phyloP scores from a whole-genome alignment of 2,113 vertebrate genomes.

The Nannobrachium achirus region DNA sequence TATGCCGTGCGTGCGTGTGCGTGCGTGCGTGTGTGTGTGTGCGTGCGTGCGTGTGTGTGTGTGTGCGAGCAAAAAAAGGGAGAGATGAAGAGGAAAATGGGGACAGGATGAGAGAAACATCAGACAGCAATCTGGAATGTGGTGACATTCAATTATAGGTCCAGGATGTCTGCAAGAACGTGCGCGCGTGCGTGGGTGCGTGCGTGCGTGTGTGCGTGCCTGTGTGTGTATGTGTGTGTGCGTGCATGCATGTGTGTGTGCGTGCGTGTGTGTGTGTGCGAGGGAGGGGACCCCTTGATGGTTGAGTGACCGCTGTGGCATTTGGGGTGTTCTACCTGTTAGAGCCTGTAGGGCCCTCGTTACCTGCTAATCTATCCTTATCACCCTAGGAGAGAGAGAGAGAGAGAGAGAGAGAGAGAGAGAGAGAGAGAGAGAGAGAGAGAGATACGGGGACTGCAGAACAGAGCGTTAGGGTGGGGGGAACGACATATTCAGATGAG shows the following conservation, averaged over 20 bases:
- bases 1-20: not conserved
- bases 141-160: not conserved
- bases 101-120: too few relatives aligned
- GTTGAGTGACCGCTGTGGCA: slow-evolving; percentile 67
- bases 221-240: not conserved
- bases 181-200: not conserved
- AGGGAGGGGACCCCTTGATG: slow-evolving; percentile 47
- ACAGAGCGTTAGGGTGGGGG: slow-evolving; percentile 60
- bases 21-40: not conserved
- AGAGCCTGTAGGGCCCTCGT: slow-evolving; percentile 50
- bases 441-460: too few relatives aligned
- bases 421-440: not conserved
- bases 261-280: not conserved
- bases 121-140: not conserved
- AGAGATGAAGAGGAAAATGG: too few relatives aligned
- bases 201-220: too few relatives aligned
- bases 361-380: slow-evolving; percentile 71
- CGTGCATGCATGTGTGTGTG: too few relatives aligned
- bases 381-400: slow-evolving; percentile 54
- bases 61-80: too few relatives aligned
- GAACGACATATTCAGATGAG: slow-evolving; percentile 61
- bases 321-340: slow-evolving; percentile 67
- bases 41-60: not conserved
- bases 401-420: slow-evolving; percentile 1
- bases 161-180: too few relatives aligned